Percentiles rank a stretch among this genome's conserved stretches.
Evolutionary conservation across 2,113 vertebrate genomes (phyloP).

Genomic region (Oreochromis spilurus): DNA sequence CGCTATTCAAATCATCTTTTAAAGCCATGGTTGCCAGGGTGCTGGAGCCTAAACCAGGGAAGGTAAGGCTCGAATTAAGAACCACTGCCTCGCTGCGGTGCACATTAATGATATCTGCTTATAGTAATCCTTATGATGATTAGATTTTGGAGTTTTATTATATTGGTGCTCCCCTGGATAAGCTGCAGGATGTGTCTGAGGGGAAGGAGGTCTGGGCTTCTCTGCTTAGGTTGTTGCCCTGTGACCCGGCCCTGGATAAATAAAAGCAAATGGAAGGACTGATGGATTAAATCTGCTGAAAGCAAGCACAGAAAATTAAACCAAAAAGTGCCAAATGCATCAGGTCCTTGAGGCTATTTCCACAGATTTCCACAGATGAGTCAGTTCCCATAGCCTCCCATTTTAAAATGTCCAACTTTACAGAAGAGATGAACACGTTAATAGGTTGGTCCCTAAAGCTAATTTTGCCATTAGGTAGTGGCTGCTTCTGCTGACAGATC

Average conservation of each 20-base stretch:
- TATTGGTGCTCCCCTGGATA: background rate
- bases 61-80: background rate
- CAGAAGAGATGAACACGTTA: background rate
- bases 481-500: background rate
- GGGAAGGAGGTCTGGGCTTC: background rate
- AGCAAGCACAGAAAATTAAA: background rate
- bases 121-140: background rate
- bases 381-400: background rate
- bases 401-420: background rate
- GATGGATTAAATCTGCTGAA: background rate
- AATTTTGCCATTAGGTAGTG: background rate
- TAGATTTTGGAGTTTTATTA: background rate
- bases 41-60: background rate
- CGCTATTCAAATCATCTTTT: background rate
- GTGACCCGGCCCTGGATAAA: fast-evolving
- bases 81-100: fast-evolving
- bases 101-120: background rate
- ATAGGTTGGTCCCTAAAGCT: fast-evolving
- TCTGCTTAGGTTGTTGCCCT: background rate
- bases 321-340: background rate
- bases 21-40: background rate
- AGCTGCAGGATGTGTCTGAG: background rate
- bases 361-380: background rate
- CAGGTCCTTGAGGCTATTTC: background rate
- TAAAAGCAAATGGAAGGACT: fast-evolving